Percentiles rank a stretch among this genome's conserved stretches.
phyloP scores from a whole-genome alignment of 2,888 invertebrate genomes.

The Nasonia oneida region DNA sequence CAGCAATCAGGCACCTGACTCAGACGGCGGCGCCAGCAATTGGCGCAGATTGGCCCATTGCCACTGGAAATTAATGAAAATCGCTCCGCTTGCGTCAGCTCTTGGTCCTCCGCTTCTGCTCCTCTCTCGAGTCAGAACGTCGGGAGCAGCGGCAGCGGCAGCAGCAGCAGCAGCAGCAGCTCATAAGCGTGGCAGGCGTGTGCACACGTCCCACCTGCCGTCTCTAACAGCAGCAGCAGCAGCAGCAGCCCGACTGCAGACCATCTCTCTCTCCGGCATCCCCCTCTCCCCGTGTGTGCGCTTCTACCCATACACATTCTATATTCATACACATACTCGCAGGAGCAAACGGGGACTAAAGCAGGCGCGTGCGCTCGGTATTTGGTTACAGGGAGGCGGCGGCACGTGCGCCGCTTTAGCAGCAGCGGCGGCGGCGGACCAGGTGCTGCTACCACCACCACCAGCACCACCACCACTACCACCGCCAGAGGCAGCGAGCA shows the following conservation, averaged over 20 bases:
- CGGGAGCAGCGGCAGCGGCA: neutral
- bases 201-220: slow-evolving; percentile 53
- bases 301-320: neutral
- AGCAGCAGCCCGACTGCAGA: slow-evolving; percentile 46
- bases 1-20: slow-evolving; percentile 48
- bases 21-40: slow-evolving; percentile 35
- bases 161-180: slow-evolving; percentile 20
- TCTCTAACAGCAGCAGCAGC: neutral
- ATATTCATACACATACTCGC: neutral
- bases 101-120: slow-evolving; percentile 3
- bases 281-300: neutral
- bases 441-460: slow-evolving; percentile 69
- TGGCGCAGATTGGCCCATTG: slow-evolving; percentile 38
- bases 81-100: slow-evolving; percentile 33
- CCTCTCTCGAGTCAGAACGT: slow-evolving; percentile 2
- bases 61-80: slow-evolving; percentile 55
- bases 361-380: slow-evolving; percentile 67
- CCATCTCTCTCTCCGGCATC: slow-evolving; percentile 10
- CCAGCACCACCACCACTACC: slow-evolving; percentile 33
- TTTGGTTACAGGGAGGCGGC: slow-evolving; percentile 76
- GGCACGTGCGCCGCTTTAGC: slow-evolving; percentile 75
- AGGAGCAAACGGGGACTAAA: neutral
- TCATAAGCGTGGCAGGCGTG: slow-evolving; percentile 47
- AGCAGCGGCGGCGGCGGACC: slow-evolving; percentile 64
- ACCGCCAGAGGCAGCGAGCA: slow-evolving; percentile 22